Evolutionary conservation across 1,140 invertebrate genomes (phyloP).

Genomic region (Drosophila malerkotliana): DNA sequence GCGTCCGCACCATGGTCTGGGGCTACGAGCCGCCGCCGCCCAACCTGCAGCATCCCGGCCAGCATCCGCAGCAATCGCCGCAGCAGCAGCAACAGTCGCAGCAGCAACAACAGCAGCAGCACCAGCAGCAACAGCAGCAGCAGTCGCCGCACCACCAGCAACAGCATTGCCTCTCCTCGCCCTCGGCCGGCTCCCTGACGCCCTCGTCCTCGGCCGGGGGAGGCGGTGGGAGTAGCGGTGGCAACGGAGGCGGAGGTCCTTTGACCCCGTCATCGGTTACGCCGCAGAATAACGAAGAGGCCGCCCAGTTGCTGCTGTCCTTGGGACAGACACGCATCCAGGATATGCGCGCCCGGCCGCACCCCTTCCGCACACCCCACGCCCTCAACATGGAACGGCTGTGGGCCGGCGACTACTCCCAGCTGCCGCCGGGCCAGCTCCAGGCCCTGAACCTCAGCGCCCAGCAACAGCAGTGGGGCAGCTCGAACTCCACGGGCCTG

Average conservation of each 20-base stretch:
- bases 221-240: slow-evolving; percentile 5
- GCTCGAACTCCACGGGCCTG: slow-evolving; percentile 68
- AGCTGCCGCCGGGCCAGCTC: slow-evolving; percentile 91
- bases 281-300: slow-evolving; percentile 89
- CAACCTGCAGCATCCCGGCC: slow-evolving; percentile 44
- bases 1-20: slow-evolving; percentile 96
- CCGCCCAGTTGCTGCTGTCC: slow-evolving; percentile 92
- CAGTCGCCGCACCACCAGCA: slow-evolving; percentile 70
- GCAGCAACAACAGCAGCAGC: slow-evolving; percentile 65
- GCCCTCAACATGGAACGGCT: slow-evolving; percentile 94
- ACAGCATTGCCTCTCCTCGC: slow-evolving; percentile 69
- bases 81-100: slow-evolving; percentile 57
- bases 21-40: slow-evolving; percentile 82
- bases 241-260: slow-evolving; percentile 2
- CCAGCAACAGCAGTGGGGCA: slow-evolving; percentile 81
- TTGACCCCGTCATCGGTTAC: slow-evolving; percentile 27
- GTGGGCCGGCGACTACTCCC: slow-evolving; percentile 93
- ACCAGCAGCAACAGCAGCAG: slow-evolving; percentile 84
- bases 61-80: slow-evolving; percentile 49
- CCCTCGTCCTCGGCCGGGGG: slow-evolving; percentile 81
- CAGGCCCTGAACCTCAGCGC: slow-evolving; percentile 92
- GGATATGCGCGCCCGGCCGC: slow-evolving; percentile 81
- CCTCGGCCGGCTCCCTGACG: slow-evolving; percentile 73
- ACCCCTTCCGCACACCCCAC: slow-evolving; percentile 84
- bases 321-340: slow-evolving; percentile 87